These are phyloP conservation scores for Spilarctia lutea DNA, from an alignment of 2,888 invertebrate genomes.

Conservation along the genomic window DNA sequence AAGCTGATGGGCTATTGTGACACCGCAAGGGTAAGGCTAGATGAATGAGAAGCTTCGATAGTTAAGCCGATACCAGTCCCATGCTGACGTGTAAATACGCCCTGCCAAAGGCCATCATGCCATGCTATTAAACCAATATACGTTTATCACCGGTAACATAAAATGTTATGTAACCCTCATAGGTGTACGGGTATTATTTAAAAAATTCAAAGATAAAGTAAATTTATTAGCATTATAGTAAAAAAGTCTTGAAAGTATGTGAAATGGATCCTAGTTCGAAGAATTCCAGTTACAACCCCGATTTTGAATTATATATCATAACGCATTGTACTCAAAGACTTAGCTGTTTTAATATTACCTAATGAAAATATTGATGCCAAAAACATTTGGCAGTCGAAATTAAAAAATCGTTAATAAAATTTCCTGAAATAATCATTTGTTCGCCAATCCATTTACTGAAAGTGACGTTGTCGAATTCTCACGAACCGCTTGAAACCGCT, in stretches of 20 bases:
- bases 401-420: constrained; percentile 33
- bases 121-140: constrained; percentile 40
- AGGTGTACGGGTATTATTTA: not conserved
- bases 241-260: not conserved
- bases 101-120: constrained; percentile 43
- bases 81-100: constrained; percentile 71
- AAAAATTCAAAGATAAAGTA: not conserved
- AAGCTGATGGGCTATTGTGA: constrained; percentile 72
- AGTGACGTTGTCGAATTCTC: constrained; percentile 72
- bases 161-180: constrained; percentile 27
- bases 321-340: not conserved
- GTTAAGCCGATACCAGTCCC: constrained; percentile 65
- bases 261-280: not conserved
- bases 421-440: constrained; percentile 51
- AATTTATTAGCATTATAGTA: not conserved
- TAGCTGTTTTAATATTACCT: constrained; percentile 15
- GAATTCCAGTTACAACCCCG: not conserved
- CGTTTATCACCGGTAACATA: constrained; percentile 37
- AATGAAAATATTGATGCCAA: constrained; percentile 22
- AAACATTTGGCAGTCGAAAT: constrained; percentile 12
- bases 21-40: constrained; percentile 74
- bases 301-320: not conserved
- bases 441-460: constrained; percentile 64
- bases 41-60: constrained; percentile 73
- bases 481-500: constrained; percentile 64